Percentiles rank a stretch among this genome's conserved stretches.
Conservation (phyloP, 2,888 invertebrate genomes). For the Eilema sororculum region DNA sequence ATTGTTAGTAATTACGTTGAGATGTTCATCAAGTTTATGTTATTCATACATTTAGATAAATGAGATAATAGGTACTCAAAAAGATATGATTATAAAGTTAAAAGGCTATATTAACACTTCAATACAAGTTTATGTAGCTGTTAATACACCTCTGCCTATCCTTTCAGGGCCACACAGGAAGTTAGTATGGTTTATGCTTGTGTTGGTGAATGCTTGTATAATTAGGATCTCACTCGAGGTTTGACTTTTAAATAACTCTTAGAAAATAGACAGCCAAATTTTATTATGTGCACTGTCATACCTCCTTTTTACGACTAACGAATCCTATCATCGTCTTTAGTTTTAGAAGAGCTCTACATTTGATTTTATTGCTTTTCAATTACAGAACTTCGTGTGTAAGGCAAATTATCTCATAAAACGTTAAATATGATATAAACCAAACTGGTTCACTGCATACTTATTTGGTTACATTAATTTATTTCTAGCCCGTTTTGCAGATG, state of each 20-base stretch:
- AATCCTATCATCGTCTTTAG: not conserved
- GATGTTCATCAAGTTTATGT: not conserved
- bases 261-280: too few species aligned
- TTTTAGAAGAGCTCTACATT: not conserved
- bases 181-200: not conserved
- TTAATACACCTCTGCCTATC: not conserved
- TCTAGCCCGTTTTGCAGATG: constrained; percentile 40
- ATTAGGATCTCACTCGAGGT: not conserved
- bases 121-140: not conserved
- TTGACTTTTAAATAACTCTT: not conserved
- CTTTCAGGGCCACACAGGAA: not conserved
- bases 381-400: constrained; percentile 10
- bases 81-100: constrained; percentile 28
- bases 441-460: constrained; percentile 33
- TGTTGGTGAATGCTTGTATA: not conserved
- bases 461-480: constrained; percentile 36
- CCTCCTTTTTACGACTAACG: not conserved
- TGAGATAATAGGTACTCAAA: not conserved
- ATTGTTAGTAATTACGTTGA: constrained; percentile 1
- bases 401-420: constrained; percentile 2
- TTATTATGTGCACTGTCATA: too few species aligned
- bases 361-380: constrained; percentile 4
- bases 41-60: not conserved
- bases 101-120: not conserved
- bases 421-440: constrained; percentile 29